Percentiles rank a stretch among this genome's conserved stretches.
phyloP scores from a whole-genome alignment of 2,888 invertebrate species.

The Mactromeris polynyma region DNA sequence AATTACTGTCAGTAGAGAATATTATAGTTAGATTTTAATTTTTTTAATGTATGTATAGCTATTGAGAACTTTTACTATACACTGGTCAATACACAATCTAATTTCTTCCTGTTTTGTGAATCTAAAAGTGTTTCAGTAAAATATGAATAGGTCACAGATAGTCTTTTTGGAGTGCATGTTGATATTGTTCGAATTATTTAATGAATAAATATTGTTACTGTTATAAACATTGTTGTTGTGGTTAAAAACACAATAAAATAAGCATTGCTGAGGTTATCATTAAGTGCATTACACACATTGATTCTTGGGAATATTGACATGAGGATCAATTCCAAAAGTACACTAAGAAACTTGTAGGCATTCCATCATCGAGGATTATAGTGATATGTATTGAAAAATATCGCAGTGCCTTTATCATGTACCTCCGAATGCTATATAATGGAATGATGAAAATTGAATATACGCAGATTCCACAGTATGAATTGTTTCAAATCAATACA shows the following conservation, averaged over 20 bases:
- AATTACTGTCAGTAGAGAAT: neutral
- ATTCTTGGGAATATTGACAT: neutral
- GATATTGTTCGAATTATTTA: conserved; percentile 1
- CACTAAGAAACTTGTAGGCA: too few relatives aligned
- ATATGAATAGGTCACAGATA: neutral
- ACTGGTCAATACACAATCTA: too few relatives aligned
- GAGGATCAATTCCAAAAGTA: neutral
- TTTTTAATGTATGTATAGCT: neutral
- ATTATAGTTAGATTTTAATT: neutral
- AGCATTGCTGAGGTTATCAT: neutral
- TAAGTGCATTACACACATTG: neutral
- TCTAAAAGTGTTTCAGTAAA: neutral
- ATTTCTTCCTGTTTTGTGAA: too few relatives aligned
- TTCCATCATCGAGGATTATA: too few relatives aligned
- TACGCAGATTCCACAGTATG: neutral
- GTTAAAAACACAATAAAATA: neutral
- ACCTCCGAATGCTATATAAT: neutral
- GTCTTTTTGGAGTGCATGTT: neutral
- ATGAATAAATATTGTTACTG: conserved; percentile 15
- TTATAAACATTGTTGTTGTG: neutral
- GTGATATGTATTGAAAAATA: too few relatives aligned
- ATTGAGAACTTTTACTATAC: too few relatives aligned
- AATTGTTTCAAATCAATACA: too few relatives aligned
- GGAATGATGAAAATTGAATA: neutral
- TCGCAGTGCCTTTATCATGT: too few relatives aligned